Evolutionary conservation across 2,797 vertebrate species (phyloP).

Genomic region (Borostomias antarcticus): DNA sequence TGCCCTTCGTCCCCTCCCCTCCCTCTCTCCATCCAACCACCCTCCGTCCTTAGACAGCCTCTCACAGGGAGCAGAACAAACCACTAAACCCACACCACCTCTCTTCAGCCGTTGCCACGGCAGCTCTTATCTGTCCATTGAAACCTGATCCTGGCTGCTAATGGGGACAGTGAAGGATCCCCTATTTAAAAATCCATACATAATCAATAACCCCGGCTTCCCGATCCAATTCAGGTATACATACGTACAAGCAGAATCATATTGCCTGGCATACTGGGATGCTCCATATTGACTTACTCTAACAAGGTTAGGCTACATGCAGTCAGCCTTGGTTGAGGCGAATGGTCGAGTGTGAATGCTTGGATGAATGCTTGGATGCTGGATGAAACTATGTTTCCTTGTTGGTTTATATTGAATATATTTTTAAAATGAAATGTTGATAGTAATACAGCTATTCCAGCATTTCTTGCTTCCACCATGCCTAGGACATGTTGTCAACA

Average conservation of each 20-base stretch:
- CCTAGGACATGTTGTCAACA: conserved; percentile 44
- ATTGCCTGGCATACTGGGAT: conserved; percentile 42
- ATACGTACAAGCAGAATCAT: conserved; percentile 40
- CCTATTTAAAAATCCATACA: conserved; percentile 79
- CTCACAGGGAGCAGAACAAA: conserved; percentile 57
- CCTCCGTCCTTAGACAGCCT: conserved; percentile 36
- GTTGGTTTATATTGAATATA: neutral
- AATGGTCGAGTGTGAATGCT: neutral
- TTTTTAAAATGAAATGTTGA: neutral
- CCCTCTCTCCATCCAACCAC: conserved; percentile 40
- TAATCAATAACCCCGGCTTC: conserved; percentile 81
- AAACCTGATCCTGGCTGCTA: conserved; percentile 78
- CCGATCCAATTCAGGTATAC: conserved; percentile 64
- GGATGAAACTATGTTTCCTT: neutral
- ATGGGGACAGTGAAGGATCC: conserved; percentile 76
- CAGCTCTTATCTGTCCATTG: conserved; percentile 77
- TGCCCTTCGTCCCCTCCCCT: conserved; percentile 23
- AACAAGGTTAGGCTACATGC: conserved; percentile 56
- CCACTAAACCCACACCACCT: conserved; percentile 67
- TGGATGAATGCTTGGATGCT: neutral
- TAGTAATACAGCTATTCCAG: no score
- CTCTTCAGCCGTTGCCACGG: conserved; percentile 60
- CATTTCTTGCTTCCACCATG: neutral
- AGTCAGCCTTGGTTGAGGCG: conserved; percentile 9
- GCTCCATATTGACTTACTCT: conserved; percentile 54